A percentile compares a stretch with the other conserved stretches of the same genome.
These are phyloP conservation scores for Acrobasis repandana DNA, from an alignment of 2,888 invertebrate genomes.

Conservation along the genomic window DNA sequence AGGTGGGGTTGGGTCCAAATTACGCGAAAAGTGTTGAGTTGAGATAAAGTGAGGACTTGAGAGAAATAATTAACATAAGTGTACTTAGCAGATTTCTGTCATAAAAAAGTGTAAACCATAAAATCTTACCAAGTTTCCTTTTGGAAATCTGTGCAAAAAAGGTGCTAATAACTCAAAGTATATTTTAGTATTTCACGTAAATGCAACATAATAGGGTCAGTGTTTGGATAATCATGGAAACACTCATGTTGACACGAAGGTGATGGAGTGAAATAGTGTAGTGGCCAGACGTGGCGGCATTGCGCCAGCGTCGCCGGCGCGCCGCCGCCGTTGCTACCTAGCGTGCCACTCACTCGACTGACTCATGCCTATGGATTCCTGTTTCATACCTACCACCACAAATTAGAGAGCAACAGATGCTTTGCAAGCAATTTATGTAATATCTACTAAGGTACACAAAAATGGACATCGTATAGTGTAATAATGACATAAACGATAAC, in stretches of 20 bases:
- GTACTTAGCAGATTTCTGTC: too few species aligned
- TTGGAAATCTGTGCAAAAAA: too few species aligned
- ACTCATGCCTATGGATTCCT: constrained; percentile 75
- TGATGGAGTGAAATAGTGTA: constrained; percentile 37
- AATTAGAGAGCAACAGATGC: constrained; percentile 28
- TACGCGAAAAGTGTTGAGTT: too few species aligned
- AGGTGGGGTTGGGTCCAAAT: too few species aligned
- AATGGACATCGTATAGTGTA: too few species aligned
- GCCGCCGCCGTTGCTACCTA: constrained; percentile 43
- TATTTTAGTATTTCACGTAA: not conserved
- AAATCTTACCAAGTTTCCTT: too few species aligned
- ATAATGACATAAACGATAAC: too few species aligned
- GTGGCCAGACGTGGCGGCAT: constrained; percentile 31
- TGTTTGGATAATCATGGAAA: constrained; percentile 37
- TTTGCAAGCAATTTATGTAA: not conserved
- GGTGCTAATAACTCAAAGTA: not conserved
- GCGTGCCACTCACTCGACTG: constrained; percentile 51
- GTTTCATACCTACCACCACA: constrained; percentile 48
- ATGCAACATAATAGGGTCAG: not conserved
- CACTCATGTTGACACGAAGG: constrained; percentile 31
- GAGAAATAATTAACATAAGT: too few species aligned
- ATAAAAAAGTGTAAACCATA: too few species aligned
- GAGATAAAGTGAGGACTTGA: too few species aligned
- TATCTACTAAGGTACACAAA: too few species aligned
- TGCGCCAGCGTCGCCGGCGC: constrained; percentile 44